Base-by-base conservation (phyloP, 2,888 invertebrate species). In the Caenorhabditis macrosperma region DNA sequence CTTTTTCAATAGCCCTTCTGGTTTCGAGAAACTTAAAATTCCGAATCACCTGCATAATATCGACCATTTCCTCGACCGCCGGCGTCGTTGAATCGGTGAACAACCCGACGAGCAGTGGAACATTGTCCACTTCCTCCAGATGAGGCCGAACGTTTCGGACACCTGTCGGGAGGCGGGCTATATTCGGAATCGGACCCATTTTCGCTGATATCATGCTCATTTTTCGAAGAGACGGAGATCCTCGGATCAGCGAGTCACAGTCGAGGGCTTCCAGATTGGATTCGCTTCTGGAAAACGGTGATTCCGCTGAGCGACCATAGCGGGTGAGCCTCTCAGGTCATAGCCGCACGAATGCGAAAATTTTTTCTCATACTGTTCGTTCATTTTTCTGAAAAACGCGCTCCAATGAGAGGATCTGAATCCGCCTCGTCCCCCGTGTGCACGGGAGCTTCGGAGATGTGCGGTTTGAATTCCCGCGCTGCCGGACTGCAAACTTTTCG, bases 71-170 rank as follows among this genome's bases (percentile, higher is more conserved):
- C 33, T 94, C 93, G 0, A 96, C 96, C 15, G 95, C 95, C 20
- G 94, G 93, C n/a, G 96, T 94, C 1, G 95, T 95, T 92, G 97
- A 98, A 92, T 99, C 98, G 0, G 98, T 99, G 92, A 98, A 99
- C 12, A 99, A 93, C 0, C 97, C 97, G 20, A 99, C 98, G 67
- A 97, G 93, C 33, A 99, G 92, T 4, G 99, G 98, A 61, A 99
- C 98, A 92, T 98, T 98, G 92, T 99, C 98, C 64, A 98, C 96
- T 68, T 91, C 88, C 1, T 85, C 84, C 60, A 87, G 30, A 71
- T 92, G 92, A 26, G 92, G 89, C 55, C 97, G 94, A 86, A 98
- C 97, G 48, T 97, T 96, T 89, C 96, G 95, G 86, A 98, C 97
- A 59, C 98, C 98, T 66, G 96, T 94, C 0, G 98, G 98, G 54